Conservation (phyloP, 2,113 vertebrate species). For the Notechis scutatus region DNA sequence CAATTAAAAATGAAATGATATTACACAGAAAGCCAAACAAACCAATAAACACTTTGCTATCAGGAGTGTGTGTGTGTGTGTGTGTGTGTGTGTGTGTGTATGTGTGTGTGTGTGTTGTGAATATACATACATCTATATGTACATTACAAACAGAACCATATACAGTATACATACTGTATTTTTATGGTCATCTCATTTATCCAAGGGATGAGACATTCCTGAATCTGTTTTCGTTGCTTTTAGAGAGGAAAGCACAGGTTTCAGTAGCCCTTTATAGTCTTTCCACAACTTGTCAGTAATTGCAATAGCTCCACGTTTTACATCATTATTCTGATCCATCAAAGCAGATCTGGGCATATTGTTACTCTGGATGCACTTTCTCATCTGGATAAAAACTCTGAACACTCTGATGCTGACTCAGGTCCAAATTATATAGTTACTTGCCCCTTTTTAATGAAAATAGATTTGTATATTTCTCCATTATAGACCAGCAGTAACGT, state of each 20-base stretch:
- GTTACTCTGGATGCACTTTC: not conserved
- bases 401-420: not conserved
- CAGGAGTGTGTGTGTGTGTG: not conserved
- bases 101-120: too few relatives aligned
- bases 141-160: too few relatives aligned
- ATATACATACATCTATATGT: too few relatives aligned
- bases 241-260: not conserved
- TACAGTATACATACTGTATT: not conserved
- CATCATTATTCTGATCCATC: not conserved
- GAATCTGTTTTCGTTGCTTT: not conserved
- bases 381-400: not conserved
- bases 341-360: not conserved
- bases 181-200: not conserved
- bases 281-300: not conserved
- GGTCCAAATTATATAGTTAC: not conserved
- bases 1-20: not conserved
- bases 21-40: too few relatives aligned
- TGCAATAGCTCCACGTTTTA: not conserved
- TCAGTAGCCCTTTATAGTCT: not conserved
- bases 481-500: not conserved
- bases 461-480: not conserved
- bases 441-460: not conserved
- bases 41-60: not conserved
- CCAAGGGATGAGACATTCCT: not conserved
- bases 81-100: too few relatives aligned